Percentiles rank a stretch among this genome's conserved stretches.
Evolutionary conservation across 2,888 invertebrate species (phyloP).

Genomic region (Monopis laevigella): DNA sequence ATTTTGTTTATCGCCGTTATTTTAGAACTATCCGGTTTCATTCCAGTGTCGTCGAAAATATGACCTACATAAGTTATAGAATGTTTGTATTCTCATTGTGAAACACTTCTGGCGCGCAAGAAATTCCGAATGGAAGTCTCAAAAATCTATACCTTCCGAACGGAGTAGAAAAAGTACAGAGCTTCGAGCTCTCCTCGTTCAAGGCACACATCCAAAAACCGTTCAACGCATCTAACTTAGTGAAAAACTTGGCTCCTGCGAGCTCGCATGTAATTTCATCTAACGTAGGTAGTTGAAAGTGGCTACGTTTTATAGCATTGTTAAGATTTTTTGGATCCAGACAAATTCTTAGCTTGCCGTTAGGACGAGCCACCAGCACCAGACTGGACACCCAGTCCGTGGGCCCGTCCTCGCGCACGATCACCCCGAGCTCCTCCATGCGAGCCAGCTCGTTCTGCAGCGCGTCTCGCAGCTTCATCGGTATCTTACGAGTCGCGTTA

Average conservation of each 20-base stretch:
- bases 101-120: conserved; percentile 15
- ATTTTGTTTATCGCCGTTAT: no score
- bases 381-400: conserved; percentile 17
- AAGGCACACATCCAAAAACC: conserved; percentile 10
- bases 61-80: conserved; percentile 15
- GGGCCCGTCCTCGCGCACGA: conserved; percentile 11
- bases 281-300: conserved; percentile 17
- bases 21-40: no score
- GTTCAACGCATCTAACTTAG: conserved; percentile 15
- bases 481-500: conserved; percentile 1
- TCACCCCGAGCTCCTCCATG: conserved; percentile 12
- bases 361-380: conserved; percentile 14
- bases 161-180: conserved; percentile 11
- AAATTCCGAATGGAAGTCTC: conserved; percentile 10
- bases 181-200: conserved; percentile 10
- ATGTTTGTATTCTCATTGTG: conserved; percentile 17
- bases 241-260: conserved; percentile 15
- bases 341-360: conserved; percentile 15
- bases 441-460: not conserved
- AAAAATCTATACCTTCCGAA: conserved; percentile 8
- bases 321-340: conserved; percentile 16
- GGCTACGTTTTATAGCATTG: conserved; percentile 14
- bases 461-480: not conserved
- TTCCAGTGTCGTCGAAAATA: no score
- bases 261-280: conserved; percentile 16